Percentiles rank a stretch among this genome's conserved stretches.
Evolutionary conservation across 2,113 vertebrate genomes (phyloP).

Genomic region (Alaudala cheleensis): DNA sequence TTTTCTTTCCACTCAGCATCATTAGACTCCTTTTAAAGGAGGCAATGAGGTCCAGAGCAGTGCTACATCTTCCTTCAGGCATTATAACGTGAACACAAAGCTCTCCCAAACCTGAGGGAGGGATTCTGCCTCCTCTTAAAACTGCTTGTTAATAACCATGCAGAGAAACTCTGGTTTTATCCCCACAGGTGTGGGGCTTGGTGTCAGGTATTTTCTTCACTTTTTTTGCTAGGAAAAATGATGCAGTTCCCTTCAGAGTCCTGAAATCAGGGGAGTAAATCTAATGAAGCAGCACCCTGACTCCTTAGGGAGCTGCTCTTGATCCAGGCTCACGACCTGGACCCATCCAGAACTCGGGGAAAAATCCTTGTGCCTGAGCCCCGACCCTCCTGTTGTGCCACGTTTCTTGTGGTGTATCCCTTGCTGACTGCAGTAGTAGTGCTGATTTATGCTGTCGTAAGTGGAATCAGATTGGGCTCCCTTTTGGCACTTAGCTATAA

Average conservation of each 20-base stretch:
- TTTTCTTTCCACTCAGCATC: neutral
- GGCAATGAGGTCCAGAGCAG: neutral
- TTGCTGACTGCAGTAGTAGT: neutral
- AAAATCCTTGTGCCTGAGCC: neutral
- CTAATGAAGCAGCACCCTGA: neutral
- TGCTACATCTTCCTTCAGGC: neutral
- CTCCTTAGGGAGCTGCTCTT: neutral
- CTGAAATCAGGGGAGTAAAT: neutral
- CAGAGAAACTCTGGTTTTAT: neutral
- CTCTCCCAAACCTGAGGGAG: neutral
- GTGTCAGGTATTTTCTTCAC: neutral
- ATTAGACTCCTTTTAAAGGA: neutral
- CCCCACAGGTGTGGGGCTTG: neutral
- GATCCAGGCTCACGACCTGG: neutral
- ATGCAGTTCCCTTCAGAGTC: neutral
- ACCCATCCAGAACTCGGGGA: neutral
- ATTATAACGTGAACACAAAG: neutral
- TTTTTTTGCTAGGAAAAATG: neutral
- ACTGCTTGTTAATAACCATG: neutral
- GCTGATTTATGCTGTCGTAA: constrained; percentile 46
- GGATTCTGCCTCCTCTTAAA: neutral
- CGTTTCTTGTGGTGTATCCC: neutral
- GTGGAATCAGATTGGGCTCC: constrained; percentile 50
- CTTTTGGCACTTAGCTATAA: constrained; percentile 52
- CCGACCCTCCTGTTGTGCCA: neutral